Evolutionary conservation across 2,888 invertebrate species (phyloP), one percentile per base, ranked within the genome.

Genomic region (Drosophila barbarae): DNA sequence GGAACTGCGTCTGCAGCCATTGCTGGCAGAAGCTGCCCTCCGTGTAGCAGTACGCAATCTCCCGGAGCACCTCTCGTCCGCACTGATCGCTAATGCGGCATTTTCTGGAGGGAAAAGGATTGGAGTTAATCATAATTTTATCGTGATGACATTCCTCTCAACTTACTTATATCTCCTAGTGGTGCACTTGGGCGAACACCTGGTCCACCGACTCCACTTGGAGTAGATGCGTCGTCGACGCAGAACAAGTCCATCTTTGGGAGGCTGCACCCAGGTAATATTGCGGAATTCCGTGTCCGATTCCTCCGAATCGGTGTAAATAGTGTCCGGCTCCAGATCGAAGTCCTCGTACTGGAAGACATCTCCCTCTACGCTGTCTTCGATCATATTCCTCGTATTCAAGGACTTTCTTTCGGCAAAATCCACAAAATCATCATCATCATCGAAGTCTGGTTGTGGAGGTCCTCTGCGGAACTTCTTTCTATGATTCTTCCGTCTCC

Each of bases 21-120:
- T 91, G 91, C 86, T 96, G 95, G 87, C 97, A 97, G 83, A 93
- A 93, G 56, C 95, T 94, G 53, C 94, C 95, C 73, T 95, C 94
- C 39, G 94, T 92, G 87, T 95, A 96, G 87, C 97, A 98, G 85
- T 94, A 95, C 3, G 96, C 95, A 7, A 94, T 94, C 89, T 97
- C 96, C 67, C 93, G 92, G 54, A 97, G 92, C 38, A 94, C 92
- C 86, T 94, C 93, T 44, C 92, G 93, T 2, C 94, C 94, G 83
- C 97, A 98, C 74, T 95, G 91, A 10, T 93, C 92, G 1, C 92
- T 92, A 79, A 92, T 92, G 81, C 92, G 92, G 88, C 97, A 97
- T 86, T 93, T 92, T 87, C 96, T 94, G 84, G 15, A 13, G n/a
- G 7, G 15, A 6, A 21, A 3, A 6, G 21, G 13, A 23, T 8